A percentile compares a stretch with the other conserved stretches of the same genome.
Conservation (phyloP, 2,888 invertebrate genomes). For the Phytoseiulus persimilis region DNA sequence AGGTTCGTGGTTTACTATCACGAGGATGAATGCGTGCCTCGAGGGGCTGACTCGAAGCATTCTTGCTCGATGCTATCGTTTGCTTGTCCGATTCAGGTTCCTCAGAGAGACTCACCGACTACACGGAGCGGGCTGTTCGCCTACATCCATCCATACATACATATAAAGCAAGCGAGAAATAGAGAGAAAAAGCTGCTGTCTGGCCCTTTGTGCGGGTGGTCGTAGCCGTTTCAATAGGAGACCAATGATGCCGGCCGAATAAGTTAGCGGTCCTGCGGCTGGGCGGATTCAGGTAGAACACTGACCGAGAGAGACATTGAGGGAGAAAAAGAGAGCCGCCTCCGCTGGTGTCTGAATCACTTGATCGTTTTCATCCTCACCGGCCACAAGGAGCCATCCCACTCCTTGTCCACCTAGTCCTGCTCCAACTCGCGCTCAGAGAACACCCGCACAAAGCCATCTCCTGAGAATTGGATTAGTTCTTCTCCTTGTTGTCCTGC, state of each 20-base stretch:
- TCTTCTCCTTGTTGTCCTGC: background rate
- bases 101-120: background rate
- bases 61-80: background rate
- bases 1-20: constrained; percentile 5
- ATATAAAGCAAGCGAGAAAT: background rate
- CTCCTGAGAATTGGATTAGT: background rate
- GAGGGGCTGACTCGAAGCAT: constrained; percentile 5
- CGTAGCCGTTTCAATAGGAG: background rate
- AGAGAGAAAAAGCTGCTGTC: background rate
- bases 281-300: background rate
- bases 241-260: background rate
- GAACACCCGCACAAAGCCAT: background rate
- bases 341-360: background rate
- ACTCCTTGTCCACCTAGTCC: background rate
- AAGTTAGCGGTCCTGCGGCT: background rate
- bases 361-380: background rate
- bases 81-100: background rate
- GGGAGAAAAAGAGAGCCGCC: background rate
- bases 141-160: background rate
- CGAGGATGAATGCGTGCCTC: background rate
- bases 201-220: background rate
- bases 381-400: background rate
- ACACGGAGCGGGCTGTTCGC: background rate
- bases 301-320: background rate
- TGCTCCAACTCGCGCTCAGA: background rate